Conservation (phyloP, 2,888 invertebrate genomes). For the Chrysolina americana region DNA sequence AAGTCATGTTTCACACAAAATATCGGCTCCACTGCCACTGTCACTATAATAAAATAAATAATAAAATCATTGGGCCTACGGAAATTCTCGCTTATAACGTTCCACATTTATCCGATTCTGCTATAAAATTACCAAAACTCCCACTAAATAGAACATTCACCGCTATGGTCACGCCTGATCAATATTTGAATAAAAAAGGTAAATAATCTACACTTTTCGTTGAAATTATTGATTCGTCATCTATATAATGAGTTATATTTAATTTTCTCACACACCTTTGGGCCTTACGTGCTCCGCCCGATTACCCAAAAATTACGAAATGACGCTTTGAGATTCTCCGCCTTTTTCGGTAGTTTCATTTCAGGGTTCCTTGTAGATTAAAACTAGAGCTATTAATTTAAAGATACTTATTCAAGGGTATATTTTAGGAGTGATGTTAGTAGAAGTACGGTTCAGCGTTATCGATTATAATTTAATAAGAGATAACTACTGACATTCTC, state of each 20-base stretch:
- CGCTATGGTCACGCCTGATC: constrained; percentile 49
- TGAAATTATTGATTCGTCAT: constrained; percentile 43
- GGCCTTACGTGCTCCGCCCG: constrained; percentile 21
- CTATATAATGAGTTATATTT: constrained; percentile 35
- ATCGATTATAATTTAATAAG: too few relatives aligned
- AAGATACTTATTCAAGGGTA: background rate
- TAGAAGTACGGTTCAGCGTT: too few relatives aligned
- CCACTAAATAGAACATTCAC: constrained; percentile 48
- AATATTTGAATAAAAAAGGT: constrained; percentile 45
- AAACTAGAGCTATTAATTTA: constrained; percentile 17
- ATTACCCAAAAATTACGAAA: constrained; percentile 35
- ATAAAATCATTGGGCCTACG: background rate
- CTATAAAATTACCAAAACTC: constrained; percentile 33
- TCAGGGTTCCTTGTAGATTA: constrained; percentile 32
- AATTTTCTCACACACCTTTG: constrained; percentile 23
- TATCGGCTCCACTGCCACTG: too few relatives aligned
- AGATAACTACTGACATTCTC: too few relatives aligned
- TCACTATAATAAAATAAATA: too few relatives aligned
- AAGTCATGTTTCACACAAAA: too few relatives aligned
- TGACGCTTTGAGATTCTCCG: constrained; percentile 38
- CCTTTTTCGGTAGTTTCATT: constrained; percentile 37
- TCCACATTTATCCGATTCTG: background rate
- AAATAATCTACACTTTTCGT: constrained; percentile 41
- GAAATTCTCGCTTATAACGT: constrained; percentile 1
- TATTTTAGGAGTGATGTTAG: too few relatives aligned